Evolutionary conservation across 2,113 vertebrate species (phyloP), one percentile per base, ranked within the genome.

Genomic region (Mustelus asterias): DNA sequence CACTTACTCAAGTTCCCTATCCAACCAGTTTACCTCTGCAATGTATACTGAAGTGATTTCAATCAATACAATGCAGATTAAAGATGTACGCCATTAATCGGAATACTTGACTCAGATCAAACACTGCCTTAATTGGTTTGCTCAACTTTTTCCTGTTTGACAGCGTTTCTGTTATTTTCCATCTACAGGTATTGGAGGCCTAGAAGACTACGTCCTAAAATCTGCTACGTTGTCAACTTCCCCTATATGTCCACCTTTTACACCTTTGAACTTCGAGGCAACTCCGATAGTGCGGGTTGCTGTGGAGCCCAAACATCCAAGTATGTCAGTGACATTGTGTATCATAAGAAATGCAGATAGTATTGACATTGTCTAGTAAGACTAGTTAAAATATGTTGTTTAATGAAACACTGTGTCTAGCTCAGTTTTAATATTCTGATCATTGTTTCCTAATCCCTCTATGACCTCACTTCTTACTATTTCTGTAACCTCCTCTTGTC

Each of bases 221-320:
- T 99, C 99, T 0, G 99, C 99, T 24, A 99, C 99, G 0, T 95
- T 99, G 96, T 99, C 99, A 0, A 98, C 98, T 0, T 97, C 98
- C 0, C 98, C 98, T 0, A 98, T 98, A 44, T 99, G 99, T 94
- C 98, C 99, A 0, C 99, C 99, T 0, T 99, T 99, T 96, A 98
- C 98, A 2, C 98, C 99, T 0, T 98, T 99, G 96, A 99, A 97
- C 97, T 99, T 99, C 0, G 99, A 99, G 96, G 99, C 98, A 3
- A 98, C 98, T 0, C 99, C 99, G 0, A 99, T 99, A 9, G 98
- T 99, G 78, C 97, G 99, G 67, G 99, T 99, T 0, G 99, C 99
- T 29, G 96, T 99, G 2, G 99, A 99, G 60, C 99, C 99, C 0
- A 99, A 98, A 96, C 99, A 99, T 96, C 99, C 99, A 96, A 98